Conservation (phyloP, 2,797 vertebrate genomes). For the Halcyon smyrnensis region DNA sequence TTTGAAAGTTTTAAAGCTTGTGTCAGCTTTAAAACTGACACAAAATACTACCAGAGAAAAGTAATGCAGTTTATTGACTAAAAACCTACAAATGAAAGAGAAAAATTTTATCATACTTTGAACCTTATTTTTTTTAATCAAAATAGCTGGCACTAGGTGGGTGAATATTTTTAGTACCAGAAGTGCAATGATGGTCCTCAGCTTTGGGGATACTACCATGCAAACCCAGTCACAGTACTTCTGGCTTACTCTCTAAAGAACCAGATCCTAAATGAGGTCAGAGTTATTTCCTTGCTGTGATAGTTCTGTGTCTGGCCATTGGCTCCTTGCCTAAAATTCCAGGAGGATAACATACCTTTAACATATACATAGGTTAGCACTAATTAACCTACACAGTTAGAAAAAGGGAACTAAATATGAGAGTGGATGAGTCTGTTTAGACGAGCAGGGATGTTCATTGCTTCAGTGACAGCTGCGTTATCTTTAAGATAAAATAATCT, state of each 20-base stretch:
- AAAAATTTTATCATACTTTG: neutral
- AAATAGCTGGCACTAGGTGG: neutral
- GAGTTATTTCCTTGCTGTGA: neutral
- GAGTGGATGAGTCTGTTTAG: neutral
- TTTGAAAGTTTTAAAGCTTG: too few species aligned
- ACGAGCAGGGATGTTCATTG: neutral
- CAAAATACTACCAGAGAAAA: conserved; percentile 1
- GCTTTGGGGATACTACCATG: neutral
- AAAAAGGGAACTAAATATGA: neutral
- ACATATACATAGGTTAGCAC: neutral
- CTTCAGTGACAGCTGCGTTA: neutral
- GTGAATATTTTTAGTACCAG: neutral
- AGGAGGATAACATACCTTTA: neutral
- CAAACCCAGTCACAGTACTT: neutral
- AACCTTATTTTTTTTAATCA: neutral
- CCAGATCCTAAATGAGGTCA: neutral
- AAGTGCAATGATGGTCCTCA: neutral
- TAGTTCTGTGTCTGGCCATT: neutral
- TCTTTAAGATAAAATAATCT: neutral
- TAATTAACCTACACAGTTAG: neutral
- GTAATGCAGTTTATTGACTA: neutral
- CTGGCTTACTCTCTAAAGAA: neutral
- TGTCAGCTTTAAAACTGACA: neutral
- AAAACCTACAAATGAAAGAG: neutral
- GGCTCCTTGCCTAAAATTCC: neutral